phyloP scores from a whole-genome alignment of 1,140 invertebrate species.

The Scaptomyza graminum region DNA sequence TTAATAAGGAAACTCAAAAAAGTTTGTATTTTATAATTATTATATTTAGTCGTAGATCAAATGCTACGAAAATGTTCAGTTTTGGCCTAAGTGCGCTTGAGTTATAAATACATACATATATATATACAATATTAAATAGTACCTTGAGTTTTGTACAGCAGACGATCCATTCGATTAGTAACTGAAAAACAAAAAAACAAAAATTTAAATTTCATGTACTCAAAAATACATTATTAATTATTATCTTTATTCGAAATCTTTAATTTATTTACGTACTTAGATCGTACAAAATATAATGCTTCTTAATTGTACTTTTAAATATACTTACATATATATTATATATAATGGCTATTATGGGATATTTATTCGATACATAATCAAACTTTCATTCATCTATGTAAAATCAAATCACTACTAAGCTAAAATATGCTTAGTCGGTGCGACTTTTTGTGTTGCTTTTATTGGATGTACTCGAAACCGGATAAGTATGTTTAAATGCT shows the following conservation, averaged over 20 bases:
- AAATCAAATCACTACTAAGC: slow-evolving; percentile 1
- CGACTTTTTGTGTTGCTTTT: background rate
- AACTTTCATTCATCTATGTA: background rate
- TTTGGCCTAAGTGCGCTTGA: slow-evolving; percentile 51
- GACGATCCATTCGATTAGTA: slow-evolving; percentile 66
- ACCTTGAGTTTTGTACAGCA: slow-evolving; percentile 72
- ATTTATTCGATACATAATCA: slow-evolving; percentile 47
- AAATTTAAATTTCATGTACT: slow-evolving; percentile 63
- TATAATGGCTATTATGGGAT: slow-evolving; percentile 66
- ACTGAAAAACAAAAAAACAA: slow-evolving; percentile 40
- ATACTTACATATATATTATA: slow-evolving; percentile 53
- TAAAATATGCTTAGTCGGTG: background rate
- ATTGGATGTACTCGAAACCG: slow-evolving; percentile 11
- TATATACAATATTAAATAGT: slow-evolving; percentile 48
- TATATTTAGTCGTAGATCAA: slow-evolving; percentile 62
- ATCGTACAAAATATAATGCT: slow-evolving; percentile 63
- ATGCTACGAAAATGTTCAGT: slow-evolving; percentile 60
- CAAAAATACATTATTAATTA: slow-evolving; percentile 59
- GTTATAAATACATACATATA: slow-evolving; percentile 57
- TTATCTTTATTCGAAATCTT: slow-evolving; percentile 44
- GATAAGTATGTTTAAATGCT: slow-evolving; percentile 22
- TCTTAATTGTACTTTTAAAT: slow-evolving; percentile 54
- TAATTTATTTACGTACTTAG: slow-evolving; percentile 49
- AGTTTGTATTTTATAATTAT: slow-evolving; percentile 76
- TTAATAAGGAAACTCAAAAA: slow-evolving; percentile 62